A percentile compares a stretch with the other conserved stretches of the same genome.
These are phyloP conservation scores for Clitarchus hookeri DNA, from an alignment of 2,888 invertebrate species.

Conservation along the genomic window DNA sequence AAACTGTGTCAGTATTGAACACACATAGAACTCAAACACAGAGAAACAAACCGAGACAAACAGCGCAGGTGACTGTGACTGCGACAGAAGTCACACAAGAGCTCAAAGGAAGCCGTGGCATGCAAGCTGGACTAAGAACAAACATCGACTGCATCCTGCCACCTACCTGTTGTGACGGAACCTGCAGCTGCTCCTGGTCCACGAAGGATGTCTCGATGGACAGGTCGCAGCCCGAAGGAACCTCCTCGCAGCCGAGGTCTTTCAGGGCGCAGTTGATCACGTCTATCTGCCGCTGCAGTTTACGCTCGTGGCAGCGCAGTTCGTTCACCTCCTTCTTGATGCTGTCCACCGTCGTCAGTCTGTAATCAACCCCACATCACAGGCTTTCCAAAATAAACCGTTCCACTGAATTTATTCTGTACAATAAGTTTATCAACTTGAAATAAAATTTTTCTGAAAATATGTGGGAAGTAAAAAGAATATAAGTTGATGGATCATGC, in stretches of 20 bases:
- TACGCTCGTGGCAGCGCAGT: conserved; percentile 80
- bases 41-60: too few relatives aligned
- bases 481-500: too few relatives aligned
- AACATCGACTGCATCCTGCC: neutral
- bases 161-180: conserved; percentile 22
- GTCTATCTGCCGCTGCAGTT: conserved; percentile 79
- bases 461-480: too few relatives aligned
- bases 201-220: conserved; percentile 58
- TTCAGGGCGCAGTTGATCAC: conserved; percentile 83
- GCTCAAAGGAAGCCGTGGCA: neutral
- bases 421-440: too few relatives aligned
- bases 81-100: neutral
- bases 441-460: too few relatives aligned
- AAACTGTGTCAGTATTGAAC: too few relatives aligned
- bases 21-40: too few relatives aligned
- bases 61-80: too few relatives aligned
- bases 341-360: neutral
- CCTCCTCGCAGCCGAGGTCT: conserved; percentile 85
- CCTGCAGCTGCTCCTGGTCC: conserved; percentile 39
- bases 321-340: conserved; percentile 72
- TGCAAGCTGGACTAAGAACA: neutral
- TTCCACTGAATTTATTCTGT: too few relatives aligned
- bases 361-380: neutral
- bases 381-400: neutral
- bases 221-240: conserved; percentile 83